Evolutionary conservation across 2,113 vertebrate species (phyloP).

Genomic region (Choloepus hoffmanni): DNA sequence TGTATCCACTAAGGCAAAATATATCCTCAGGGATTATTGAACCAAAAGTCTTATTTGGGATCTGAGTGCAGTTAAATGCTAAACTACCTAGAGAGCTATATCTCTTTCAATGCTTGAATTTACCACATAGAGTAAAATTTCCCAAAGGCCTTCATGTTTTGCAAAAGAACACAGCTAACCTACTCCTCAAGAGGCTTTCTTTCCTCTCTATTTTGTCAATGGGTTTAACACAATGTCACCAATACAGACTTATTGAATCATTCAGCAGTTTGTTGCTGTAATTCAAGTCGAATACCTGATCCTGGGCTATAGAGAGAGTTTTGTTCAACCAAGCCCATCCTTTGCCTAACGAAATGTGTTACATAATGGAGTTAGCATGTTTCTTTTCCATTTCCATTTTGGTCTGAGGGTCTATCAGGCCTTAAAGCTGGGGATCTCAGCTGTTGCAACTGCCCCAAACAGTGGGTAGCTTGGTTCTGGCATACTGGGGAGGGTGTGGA

Average conservation of each 20-base stretch:
- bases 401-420: not conserved
- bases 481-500: not conserved
- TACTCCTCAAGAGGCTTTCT: not conserved
- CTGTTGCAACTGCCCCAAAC: not conserved
- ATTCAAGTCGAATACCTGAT: not conserved
- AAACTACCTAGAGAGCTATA: slow-evolving; percentile 32
- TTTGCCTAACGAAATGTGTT: not conserved
- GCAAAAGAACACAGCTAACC: not conserved
- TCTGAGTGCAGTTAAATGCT: slow-evolving; percentile 37
- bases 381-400: not conserved
- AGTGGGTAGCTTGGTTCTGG: not conserved
- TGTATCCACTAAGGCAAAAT: slow-evolving; percentile 15
- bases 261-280: not conserved
- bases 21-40: not conserved
- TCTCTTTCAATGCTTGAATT: slow-evolving; percentile 37
- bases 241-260: not conserved
- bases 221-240: not conserved
- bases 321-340: not conserved
- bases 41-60: slow-evolving; percentile 37
- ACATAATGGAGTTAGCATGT: not conserved
- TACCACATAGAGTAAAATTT: not conserved
- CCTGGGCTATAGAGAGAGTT: not conserved
- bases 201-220: not conserved
- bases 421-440: not conserved
- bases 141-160: not conserved